Evolutionary conservation across 2,797 vertebrate species (phyloP).

Genomic region (Menidia menidia): DNA sequence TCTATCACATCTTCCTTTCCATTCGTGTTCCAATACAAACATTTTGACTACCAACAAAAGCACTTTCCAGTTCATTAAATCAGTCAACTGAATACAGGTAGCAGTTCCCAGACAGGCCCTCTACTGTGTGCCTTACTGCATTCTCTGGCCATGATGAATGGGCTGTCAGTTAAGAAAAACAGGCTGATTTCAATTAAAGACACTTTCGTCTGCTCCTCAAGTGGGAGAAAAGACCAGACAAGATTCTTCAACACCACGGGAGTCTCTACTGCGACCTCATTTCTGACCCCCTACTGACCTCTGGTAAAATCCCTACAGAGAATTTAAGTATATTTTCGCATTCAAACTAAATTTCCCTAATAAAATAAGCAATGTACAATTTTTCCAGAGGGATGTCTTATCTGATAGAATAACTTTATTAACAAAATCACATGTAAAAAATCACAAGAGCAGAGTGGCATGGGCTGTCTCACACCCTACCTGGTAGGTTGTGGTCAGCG

Average conservation of each 20-base stretch:
- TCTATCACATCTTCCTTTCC: constrained; percentile 81
- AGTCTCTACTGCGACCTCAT: constrained; percentile 72
- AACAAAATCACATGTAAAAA: background rate
- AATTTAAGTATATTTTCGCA: constrained; percentile 23
- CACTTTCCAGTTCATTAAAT: constrained; percentile 85
- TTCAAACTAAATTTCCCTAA: constrained; percentile 15
- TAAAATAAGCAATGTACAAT: constrained; percentile 2
- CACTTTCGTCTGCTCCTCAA: constrained; percentile 79
- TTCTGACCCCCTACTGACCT: constrained; percentile 72
- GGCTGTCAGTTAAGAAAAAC: constrained; percentile 91
- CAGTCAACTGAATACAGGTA: constrained; percentile 85
- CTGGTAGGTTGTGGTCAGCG: constrained; percentile 38
- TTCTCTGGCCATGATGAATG: constrained; percentile 88
- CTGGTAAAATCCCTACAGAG: constrained; percentile 33
- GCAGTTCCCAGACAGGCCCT: constrained; percentile 80
- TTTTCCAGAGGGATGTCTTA: background rate
- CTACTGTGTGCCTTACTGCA: constrained; percentile 81
- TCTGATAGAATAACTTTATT: background rate
- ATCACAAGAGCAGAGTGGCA: constrained; percentile 23
- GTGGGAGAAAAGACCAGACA: constrained; percentile 76
- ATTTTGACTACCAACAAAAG: constrained; percentile 86
- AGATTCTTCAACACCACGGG: constrained; percentile 69
- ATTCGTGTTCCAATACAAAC: constrained; percentile 82
- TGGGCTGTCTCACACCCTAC: constrained; percentile 21
- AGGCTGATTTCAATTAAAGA: constrained; percentile 89